Evolutionary conservation across 92 coral and sea anemone species (phyloP), one percentile per base, ranked within the genome.

Genomic region (Palythoa heliodiscus): DNA sequence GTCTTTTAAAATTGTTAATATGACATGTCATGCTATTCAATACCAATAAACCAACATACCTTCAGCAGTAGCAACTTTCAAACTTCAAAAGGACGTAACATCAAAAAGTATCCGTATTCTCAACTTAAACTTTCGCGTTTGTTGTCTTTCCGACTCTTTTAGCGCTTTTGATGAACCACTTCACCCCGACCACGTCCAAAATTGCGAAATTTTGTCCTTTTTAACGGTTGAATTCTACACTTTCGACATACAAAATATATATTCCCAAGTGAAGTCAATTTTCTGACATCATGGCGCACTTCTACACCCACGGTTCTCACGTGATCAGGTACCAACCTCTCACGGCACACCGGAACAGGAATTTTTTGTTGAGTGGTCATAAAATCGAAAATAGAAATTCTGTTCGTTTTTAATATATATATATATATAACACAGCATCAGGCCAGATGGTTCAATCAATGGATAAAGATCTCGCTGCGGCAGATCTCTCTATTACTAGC

Each of bases 261-360:
- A 54, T 76, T 52, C 39, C 81, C 38, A 19, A 54, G 50, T 54
- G 66, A 76, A 76, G 48, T 53, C 66, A 35, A 53, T 52, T 76
- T 76, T 25, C 81, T 76, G 25, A 76, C 66, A 53, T 76, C 67
- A 76, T 76, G 81, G 81, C 81, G 61, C 81, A 76, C 61, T 75
- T 75, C 43, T 75, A 75, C 80, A 76, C 68, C 81, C 81, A 76
- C 81, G 52, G 48, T 64, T 40, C 19, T 76, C 81, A 76, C 81
- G 81, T 76, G 81, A 76, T 76, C n/a, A 24, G 68, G 13, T 38
- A 55, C 81, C 47, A 54, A 54, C 48, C 20, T 75, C 43, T 53
- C 80, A 19, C 81, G 68, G 68, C 25, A 15, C n/a, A 76, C 48
- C 81, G 81, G 81, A 76, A 76, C 16, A 7, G 2, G n/a, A 43